Evolutionary conservation across 1,140 invertebrate genomes (phyloP).

Genomic region (Rhopalosiphum maidis): DNA sequence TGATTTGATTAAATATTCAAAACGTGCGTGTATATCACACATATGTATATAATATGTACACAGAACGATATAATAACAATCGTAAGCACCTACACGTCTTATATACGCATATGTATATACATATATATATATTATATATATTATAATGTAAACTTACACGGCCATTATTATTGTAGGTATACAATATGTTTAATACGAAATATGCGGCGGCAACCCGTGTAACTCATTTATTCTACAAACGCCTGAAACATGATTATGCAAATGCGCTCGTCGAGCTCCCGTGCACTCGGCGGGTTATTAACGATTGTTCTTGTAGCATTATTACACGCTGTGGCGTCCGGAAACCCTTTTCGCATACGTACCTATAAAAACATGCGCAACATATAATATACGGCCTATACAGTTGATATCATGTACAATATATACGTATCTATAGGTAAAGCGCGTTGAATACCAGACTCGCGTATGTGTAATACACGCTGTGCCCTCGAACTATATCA

Average conservation of each 20-base stretch:
- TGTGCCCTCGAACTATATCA: slow-evolving; percentile 13
- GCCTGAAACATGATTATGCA: slow-evolving; percentile 48
- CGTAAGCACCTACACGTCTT: neutral
- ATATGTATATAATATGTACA: neutral
- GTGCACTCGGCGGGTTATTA: slow-evolving; percentile 22
- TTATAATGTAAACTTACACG: neutral
- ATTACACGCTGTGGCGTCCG: neutral
- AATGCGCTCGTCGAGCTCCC: slow-evolving; percentile 27
- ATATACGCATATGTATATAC: neutral
- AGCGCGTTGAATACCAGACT: neutral
- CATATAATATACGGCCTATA: neutral
- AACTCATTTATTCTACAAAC: slow-evolving; percentile 38
- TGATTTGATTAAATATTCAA: neutral
- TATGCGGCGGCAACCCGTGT: slow-evolving; percentile 19
- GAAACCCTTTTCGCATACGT: slow-evolving; percentile 18
- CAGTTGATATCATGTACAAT: neutral
- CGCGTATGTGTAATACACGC: slow-evolving; percentile 1
- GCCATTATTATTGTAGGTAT: neutral
- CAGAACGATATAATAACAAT: neutral
- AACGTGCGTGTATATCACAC: neutral
- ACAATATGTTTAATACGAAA: neutral
- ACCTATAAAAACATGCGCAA: neutral
- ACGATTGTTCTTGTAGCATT: slow-evolving; percentile 29
- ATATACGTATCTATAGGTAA: neutral
- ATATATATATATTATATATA: neutral